phyloP scores from a whole-genome alignment of 2,888 invertebrate genomes.

The Dione vanillae region DNA sequence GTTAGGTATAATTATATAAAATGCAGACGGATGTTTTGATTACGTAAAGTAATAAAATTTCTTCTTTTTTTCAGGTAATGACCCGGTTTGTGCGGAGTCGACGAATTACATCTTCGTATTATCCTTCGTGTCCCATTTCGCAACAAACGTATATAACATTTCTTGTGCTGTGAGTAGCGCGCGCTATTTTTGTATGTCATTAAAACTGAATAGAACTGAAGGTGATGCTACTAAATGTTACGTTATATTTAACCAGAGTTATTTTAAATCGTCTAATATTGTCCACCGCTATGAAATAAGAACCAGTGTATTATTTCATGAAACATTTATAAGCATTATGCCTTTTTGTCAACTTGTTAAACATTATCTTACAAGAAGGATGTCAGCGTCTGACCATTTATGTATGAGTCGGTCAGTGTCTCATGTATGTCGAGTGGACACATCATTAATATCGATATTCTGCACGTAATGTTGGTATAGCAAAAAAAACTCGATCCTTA shows the following conservation, averaged over 20 bases:
- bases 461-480: slow-evolving; percentile 26
- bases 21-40: slow-evolving; percentile 49
- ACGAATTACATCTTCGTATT: slow-evolving; percentile 55
- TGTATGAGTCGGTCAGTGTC: slow-evolving; percentile 43
- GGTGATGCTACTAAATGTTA: slow-evolving; percentile 70
- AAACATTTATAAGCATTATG: neutral
- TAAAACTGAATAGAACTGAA: slow-evolving; percentile 70
- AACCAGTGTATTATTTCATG: slow-evolving; percentile 12
- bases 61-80: slow-evolving; percentile 73
- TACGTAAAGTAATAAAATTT: slow-evolving; percentile 40
- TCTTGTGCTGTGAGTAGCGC: slow-evolving; percentile 65
- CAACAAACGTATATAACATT: slow-evolving; percentile 63
- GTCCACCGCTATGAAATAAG: slow-evolving; percentile 63
- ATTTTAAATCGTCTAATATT: slow-evolving; percentile 67
- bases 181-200: slow-evolving; percentile 74
- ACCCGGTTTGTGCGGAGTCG: slow-evolving; percentile 10
- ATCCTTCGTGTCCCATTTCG: slow-evolving; percentile 59
- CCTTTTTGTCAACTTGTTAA: neutral
- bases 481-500: slow-evolving; percentile 27
- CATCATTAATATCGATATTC: slow-evolving; percentile 39
- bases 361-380: slow-evolving; percentile 15
- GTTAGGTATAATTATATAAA: slow-evolving; percentile 52
- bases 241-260: slow-evolving; percentile 74
- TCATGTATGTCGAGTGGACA: slow-evolving; percentile 29
- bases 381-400: slow-evolving; percentile 32